These are phyloP conservation scores for Stichopus chloronotus DNA, from an alignment of 35 echinoderm and acorn worm species.

Conservation along the genomic window DNA sequence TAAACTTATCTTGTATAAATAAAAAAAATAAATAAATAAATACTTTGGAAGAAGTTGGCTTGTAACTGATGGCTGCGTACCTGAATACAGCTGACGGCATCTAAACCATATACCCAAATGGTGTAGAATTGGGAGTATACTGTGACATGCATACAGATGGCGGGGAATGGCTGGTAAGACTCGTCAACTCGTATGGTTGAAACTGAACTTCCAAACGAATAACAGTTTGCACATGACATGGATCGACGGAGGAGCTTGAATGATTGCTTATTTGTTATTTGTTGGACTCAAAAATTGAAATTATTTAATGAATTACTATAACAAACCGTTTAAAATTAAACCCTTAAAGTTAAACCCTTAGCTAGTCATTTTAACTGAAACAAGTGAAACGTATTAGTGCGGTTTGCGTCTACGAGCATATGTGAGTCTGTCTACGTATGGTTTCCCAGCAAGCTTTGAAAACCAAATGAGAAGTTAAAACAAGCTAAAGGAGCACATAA, in stretches of 20 bases:
- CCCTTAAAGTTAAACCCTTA: background rate
- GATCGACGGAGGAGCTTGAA: background rate
- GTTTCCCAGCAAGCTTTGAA: too few relatives aligned
- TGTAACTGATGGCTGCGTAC: background rate
- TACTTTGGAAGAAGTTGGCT: background rate
- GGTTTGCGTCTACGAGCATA: too few relatives aligned
- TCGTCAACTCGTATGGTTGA: background rate
- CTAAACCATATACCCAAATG: constrained; percentile 26
- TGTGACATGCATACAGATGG: constrained; percentile 31
- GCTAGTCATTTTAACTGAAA: background rate
- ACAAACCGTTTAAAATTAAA: background rate
- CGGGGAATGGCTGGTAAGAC: constrained; percentile 14
- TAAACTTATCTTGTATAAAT: background rate
- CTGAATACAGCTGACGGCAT: background rate
- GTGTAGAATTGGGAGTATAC: background rate
- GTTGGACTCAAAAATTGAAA: background rate
- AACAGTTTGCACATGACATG: background rate
- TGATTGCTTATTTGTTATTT: background rate
- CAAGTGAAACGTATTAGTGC: too few relatives aligned
- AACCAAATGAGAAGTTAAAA: too few relatives aligned
- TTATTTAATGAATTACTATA: background rate
- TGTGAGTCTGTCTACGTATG: too few relatives aligned
- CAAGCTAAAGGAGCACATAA: too few relatives aligned
- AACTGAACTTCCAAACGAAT: background rate
- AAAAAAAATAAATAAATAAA: background rate